Evolutionary conservation across 2,888 invertebrate genomes (phyloP), one percentile per base, ranked within the genome.

Genomic region (Stenodema calcarata): DNA sequence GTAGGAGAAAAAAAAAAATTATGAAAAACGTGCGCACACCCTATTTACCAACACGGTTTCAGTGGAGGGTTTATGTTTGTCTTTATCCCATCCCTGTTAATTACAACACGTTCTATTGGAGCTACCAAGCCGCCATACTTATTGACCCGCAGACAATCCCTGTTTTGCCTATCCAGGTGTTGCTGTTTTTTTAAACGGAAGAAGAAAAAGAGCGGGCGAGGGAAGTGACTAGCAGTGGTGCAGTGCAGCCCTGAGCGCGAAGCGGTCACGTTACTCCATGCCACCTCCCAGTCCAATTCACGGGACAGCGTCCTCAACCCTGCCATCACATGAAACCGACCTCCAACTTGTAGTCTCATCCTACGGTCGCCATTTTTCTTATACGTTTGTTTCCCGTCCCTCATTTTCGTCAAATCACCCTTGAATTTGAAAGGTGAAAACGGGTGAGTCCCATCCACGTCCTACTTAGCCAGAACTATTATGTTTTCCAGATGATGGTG

Each of bases 171-270:
- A 18, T 87, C 80, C 93, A 98, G 98, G 94, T 98, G 98, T 94
- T 99, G 99, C 93, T 99, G 98, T 93, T 99, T 98, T 95, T 97
- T 98, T 94, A 97, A 98, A 93, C 95, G 98, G 92, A 98, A 98
- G 96, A 98, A 98, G 96, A 98, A 98, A 95, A 98, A 98, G 95
- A 95, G 95, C 91, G 94, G 95, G 89, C 95, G 96, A 91, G 95
- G 95, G 93, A 96, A 96, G 95, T 96, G 96, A 96, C 96, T 95
- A 95, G 95, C 93, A 91, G 93, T 93, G 91, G 93, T 93, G 90
- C 93, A 93, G 92, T 93, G 93, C 91, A 93, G 93, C 91, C 93
- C 93, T 90, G 94, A 93, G 91, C 92, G 93, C 90, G 93, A 93
- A 90, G 93, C 93, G 89, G 93, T 93, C 88, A 94, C 93, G 88